A percentile compares a stretch with the other conserved stretches of the same genome.
Conservation (phyloP, 2,113 vertebrate genomes). For the Bucco capensis region DNA sequence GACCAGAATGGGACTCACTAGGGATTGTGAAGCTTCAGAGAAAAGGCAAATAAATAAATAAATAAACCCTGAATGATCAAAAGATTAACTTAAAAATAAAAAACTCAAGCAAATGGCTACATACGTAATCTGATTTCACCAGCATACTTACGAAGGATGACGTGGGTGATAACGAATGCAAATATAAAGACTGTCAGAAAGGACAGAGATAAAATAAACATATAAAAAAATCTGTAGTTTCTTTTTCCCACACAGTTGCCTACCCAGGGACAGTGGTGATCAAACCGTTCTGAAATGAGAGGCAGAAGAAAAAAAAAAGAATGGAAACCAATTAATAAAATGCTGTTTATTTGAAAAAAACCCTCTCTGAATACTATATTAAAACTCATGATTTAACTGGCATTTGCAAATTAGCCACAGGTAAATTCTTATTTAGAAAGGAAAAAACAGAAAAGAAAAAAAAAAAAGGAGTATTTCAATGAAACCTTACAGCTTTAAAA, state of each 20-base stretch:
- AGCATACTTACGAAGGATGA: constrained; percentile 95
- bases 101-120: constrained; percentile 71
- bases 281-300: constrained; percentile 92
- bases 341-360: neutral
- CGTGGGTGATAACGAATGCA: constrained; percentile 95
- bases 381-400: neutral
- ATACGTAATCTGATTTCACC: constrained; percentile 68
- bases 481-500: neutral
- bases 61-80: constrained; percentile 63
- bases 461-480: neutral
- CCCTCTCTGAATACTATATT: neutral
- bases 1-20: neutral
- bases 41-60: constrained; percentile 49
- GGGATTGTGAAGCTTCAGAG: constrained; percentile 3
- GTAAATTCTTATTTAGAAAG: constrained; percentile 2
- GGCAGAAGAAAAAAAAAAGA: constrained; percentile 71
- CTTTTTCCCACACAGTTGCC: constrained; percentile 99
- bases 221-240: constrained; percentile 99
- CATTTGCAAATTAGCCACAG: constrained; percentile 10
- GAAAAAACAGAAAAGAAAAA: neutral
- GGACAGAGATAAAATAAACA: constrained; percentile 99
- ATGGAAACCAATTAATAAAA: constrained; percentile 71
- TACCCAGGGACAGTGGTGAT: constrained; percentile 99
- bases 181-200: constrained; percentile 99
- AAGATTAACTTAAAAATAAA: constrained; percentile 65